Percentiles rank a stretch among this genome's conserved stretches.
Evolutionary conservation across 2,797 vertebrate genomes (phyloP).

Genomic region (Pseudotriccus pelzelni): DNA sequence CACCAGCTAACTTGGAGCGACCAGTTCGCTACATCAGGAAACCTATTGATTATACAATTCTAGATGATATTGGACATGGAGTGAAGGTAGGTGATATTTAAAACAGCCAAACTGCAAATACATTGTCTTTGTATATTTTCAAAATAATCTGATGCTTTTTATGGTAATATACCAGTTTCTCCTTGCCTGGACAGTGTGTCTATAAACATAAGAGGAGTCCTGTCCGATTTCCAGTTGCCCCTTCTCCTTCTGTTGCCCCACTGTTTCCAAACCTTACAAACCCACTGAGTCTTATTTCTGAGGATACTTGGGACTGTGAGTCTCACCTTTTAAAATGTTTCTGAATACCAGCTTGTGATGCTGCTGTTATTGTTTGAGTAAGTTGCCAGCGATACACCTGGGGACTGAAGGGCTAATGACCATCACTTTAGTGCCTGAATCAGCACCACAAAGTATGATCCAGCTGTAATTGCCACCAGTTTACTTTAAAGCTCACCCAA

Average conservation of each 20-base stretch:
- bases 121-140: constrained; percentile 63
- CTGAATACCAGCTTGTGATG: not conserved
- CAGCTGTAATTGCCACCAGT: not conserved
- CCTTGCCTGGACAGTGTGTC: constrained; percentile 1
- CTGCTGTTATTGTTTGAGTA: not conserved
- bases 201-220: not conserved
- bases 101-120: constrained; percentile 56
- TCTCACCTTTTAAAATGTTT: not conserved
- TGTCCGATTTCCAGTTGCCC: not conserved
- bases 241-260: not conserved
- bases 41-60: constrained; percentile 95
- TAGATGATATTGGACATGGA: constrained; percentile 98
- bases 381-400: not conserved
- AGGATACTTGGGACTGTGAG: not conserved
- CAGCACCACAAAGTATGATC: not conserved
- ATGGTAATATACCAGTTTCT: constrained; percentile 53
- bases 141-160: constrained; percentile 41
- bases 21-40: constrained; percentile 99
- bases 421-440: not conserved
- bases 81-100: constrained; percentile 88
- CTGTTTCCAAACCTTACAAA: not conserved
- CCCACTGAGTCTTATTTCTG: not conserved
- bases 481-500: not conserved
- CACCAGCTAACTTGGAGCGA: constrained; percentile 96
- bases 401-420: not conserved